Base-by-base conservation (phyloP, 2,888 invertebrate species). In the Limnephilus lunatus region DNA sequence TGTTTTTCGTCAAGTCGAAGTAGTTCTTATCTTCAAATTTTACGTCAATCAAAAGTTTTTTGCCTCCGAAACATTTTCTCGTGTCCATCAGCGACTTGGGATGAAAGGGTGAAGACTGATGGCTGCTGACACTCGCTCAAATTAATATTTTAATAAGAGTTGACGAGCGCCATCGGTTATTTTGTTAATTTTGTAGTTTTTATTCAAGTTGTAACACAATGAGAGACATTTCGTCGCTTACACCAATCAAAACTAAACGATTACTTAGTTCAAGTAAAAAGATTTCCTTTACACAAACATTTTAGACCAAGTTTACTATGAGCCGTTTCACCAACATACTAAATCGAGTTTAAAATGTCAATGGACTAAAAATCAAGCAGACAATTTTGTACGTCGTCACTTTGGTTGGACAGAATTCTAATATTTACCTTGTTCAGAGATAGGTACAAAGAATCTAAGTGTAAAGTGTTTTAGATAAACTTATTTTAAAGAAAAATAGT, bases 11-110 rank as follows among this genome's bases (percentile, higher is more conserved):
- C 32, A 15, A 32, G 31, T 82, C 31, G 31, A 68, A 68, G 82
- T 32, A 15, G 31, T 32, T 82, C 32, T 82, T 19, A 82, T 82
- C 82, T 82, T 32, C 1, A 82, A 82, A 82, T 32, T 82, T 82
- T 30, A 82, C 82, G 82, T 82, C 82, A 82, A 14, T 82, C 82
- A 82, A 82, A 32, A 32, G 19, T 82, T 82, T 82, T 82, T 25
- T 31, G 68, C 25, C 11, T 25, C n/a, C 25, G 25, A 68, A 68
- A 68, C 68, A 68, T 25, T 68, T 68, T 53, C 68, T n/a, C 68
- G 1, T 9, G 25, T 68, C 68, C 2, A 68, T 68, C 68, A 68
- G n/a, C 68, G n/a, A 68, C 25, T 68, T n/a, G 25, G 9, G 68
- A 68, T 68, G 9, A 68, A 68, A 68, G 68, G 68, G 68, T n/a